Conservation (phyloP, 2,888 invertebrate species). For the Trissolcus japonicus region DNA sequence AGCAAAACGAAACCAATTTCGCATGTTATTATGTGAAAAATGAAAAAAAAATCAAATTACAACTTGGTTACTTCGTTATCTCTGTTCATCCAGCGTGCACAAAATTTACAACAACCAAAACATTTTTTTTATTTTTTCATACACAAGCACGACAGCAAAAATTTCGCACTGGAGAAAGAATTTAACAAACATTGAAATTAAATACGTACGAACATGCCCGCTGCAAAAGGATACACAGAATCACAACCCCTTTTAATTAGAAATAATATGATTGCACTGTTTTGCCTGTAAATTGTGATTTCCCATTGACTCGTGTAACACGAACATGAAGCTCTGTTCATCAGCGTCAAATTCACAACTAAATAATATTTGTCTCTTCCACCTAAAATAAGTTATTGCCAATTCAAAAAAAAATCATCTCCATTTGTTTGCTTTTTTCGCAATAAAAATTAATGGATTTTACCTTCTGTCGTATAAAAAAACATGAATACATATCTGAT, state of each 20-base stretch:
- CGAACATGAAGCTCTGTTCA: conserved; percentile 6
- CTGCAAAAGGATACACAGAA: conserved; percentile 17
- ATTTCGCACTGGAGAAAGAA: conserved; percentile 11
- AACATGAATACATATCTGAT: not conserved
- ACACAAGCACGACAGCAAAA: conserved; percentile 1
- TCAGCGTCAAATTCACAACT: not conserved
- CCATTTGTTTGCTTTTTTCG: not conserved
- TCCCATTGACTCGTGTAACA: conserved; percentile 13
- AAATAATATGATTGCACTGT: conserved; percentile 34
- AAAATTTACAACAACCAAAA: not conserved
- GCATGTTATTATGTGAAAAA: not conserved
- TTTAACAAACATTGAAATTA: conserved; percentile 43
- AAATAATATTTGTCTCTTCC: not conserved
- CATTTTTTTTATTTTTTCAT: conserved; percentile 12
- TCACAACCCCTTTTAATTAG: conserved; percentile 42
- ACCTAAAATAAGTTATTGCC: not conserved
- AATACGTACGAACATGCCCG: conserved; percentile 17
- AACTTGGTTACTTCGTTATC: no score
- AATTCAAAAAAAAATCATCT: not conserved
- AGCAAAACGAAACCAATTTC: no score
- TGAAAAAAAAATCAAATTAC: not conserved
- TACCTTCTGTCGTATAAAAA: not conserved
- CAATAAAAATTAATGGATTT: not conserved
- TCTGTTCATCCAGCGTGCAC: no score
- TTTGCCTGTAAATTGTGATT: conserved; percentile 32